These are phyloP conservation scores for Graptemys geographica DNA, from an alignment of 2,797 vertebrate species.

Conservation along the genomic window DNA sequence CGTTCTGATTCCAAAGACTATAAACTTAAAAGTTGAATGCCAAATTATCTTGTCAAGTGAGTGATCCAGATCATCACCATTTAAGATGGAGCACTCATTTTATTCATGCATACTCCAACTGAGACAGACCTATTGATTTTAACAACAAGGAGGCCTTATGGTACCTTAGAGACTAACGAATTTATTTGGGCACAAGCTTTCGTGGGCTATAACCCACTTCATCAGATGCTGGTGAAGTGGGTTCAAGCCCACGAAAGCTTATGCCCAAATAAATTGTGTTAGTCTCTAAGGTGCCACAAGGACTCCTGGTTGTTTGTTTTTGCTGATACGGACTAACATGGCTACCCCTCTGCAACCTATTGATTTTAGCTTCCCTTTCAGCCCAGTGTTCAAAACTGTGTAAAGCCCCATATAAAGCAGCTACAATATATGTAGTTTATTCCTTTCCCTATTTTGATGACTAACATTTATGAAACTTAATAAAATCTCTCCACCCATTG, in stretches of 20 bases:
- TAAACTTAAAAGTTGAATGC: background rate
- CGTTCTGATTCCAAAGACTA: background rate
- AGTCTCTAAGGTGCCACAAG: no score
- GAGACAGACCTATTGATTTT: background rate
- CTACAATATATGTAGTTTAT: background rate
- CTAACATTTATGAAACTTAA: background rate
- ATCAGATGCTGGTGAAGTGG: no score
- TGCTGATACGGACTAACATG: no score
- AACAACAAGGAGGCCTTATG: no score
- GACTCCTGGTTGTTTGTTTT: no score
- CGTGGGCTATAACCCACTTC: no score
- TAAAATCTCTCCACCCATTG: constrained; percentile 12
- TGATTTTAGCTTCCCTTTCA: background rate
- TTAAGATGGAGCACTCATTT: background rate
- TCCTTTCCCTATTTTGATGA: background rate
- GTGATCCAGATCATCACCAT: background rate
- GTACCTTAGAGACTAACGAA: no score
- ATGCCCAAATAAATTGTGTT: no score
- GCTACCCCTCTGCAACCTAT: background rate
- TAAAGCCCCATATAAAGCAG: background rate
- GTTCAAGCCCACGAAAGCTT: no score
- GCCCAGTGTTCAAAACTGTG: background rate
- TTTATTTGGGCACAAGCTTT: no score
- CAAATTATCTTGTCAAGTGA: constrained; percentile 15
- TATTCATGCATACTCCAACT: background rate